phyloP scores from a whole-genome alignment of 2,888 invertebrate species.

The Celastrina argiolus region DNA sequence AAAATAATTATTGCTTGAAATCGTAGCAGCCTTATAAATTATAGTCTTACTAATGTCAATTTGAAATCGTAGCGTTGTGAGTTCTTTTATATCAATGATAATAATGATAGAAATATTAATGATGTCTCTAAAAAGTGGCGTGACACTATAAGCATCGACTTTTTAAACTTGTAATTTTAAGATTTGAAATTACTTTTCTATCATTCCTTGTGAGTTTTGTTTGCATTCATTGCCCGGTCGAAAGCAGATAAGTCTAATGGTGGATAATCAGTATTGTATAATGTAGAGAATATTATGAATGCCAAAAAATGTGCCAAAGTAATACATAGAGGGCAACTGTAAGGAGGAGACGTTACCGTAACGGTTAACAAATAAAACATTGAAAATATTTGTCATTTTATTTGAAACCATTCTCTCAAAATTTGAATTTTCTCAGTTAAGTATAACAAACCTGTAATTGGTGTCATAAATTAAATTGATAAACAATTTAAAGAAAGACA shows the following conservation, averaged over 20 bases:
- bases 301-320: slow-evolving; percentile 71
- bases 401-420: slow-evolving; percentile 23
- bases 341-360: slow-evolving; percentile 47
- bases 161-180: not conserved
- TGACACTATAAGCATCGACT: not conserved
- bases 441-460: too few species aligned
- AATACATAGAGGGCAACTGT: slow-evolving; percentile 41
- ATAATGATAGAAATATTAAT: too few species aligned
- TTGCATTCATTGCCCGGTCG: slow-evolving; percentile 29
- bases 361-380: slow-evolving; percentile 63
- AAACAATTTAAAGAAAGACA: too few species aligned
- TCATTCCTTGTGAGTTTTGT: slow-evolving; percentile 24
- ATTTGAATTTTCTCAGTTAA: too few species aligned
- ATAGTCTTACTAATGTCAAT: too few species aligned
- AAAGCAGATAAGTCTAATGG: slow-evolving; percentile 27
- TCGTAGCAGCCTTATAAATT: too few species aligned
- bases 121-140: too few species aligned
- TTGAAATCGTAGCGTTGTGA: too few species aligned
- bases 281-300: slow-evolving; percentile 36
- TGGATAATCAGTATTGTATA: slow-evolving; percentile 35
- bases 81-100: too few species aligned
- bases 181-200: not conserved
- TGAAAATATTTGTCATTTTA: slow-evolving; percentile 45
- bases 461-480: too few species aligned
- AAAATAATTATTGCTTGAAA: not conserved